Conservation (phyloP, 2,888 invertebrate species). For the Mimas tiliae region DNA sequence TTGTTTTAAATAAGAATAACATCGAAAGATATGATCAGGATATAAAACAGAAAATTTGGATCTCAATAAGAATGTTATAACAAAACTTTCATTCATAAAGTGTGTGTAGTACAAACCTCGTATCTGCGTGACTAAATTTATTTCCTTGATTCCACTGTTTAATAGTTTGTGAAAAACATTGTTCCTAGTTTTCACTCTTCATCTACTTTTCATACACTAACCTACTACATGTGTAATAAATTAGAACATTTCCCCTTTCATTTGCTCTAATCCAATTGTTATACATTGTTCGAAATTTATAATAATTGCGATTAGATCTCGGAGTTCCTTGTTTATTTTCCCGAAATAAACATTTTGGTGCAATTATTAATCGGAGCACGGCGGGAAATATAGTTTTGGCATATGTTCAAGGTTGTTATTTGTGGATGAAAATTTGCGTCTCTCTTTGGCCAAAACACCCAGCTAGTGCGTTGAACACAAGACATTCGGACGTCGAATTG, state of each 20-base stretch:
- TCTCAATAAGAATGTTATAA: too few relatives aligned
- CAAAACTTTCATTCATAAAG: neutral
- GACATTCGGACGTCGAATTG: constrained; percentile 63
- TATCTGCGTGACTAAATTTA: neutral
- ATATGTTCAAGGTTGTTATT: constrained; percentile 73
- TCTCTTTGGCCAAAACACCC: constrained; percentile 73
- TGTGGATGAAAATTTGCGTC: constrained; percentile 73
- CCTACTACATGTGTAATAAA: neutral
- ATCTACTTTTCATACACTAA: neutral
- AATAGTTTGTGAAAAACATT: neutral
- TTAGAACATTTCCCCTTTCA: constrained; percentile 15
- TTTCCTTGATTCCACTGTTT: constrained; percentile 7
- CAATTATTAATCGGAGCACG: constrained; percentile 60
- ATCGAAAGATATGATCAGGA: too few relatives aligned
- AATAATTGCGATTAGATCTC: constrained; percentile 27
- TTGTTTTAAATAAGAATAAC: too few relatives aligned
- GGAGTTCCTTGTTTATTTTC: constrained; percentile 57
- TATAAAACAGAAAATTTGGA: too few relatives aligned
- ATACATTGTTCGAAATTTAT: constrained; percentile 4
- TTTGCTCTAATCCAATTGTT: neutral
- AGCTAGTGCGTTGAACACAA: constrained; percentile 59
- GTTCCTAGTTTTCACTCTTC: neutral
- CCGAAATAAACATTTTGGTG: constrained; percentile 58
- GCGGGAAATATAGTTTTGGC: constrained; percentile 72
- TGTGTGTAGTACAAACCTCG: neutral